phyloP scores from a whole-genome alignment of 1,140 invertebrate species.

The Pemphigus obesinymphae region DNA sequence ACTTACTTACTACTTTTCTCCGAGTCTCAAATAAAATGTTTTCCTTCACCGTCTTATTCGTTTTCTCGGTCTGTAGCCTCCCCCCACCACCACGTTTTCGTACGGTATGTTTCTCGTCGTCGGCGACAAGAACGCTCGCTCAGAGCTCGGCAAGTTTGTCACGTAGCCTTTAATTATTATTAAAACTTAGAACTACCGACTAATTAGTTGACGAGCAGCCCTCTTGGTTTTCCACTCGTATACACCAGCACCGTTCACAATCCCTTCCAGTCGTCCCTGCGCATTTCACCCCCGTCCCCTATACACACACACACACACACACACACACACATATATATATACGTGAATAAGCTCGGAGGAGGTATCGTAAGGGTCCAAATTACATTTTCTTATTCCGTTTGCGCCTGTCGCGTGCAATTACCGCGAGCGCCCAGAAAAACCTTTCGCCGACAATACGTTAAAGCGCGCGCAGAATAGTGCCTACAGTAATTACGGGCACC shows the following conservation, averaged over 20 bases:
- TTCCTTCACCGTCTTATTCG: too few species aligned
- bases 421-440: background rate
- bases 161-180: slow-evolving; percentile 28
- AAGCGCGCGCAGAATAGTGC: background rate
- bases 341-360: too few species aligned
- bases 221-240: background rate
- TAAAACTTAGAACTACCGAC: slow-evolving; percentile 21
- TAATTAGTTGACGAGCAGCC: background rate
- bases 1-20: too few species aligned
- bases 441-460: background rate
- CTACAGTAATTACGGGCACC: slow-evolving; percentile 28
- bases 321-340: too few species aligned
- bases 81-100: too few species aligned
- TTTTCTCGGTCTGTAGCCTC: too few species aligned
- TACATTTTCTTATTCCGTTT: slow-evolving; percentile 37
- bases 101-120: background rate
- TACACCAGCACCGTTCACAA: background rate
- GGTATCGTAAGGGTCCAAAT: background rate
- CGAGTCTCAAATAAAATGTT: too few species aligned
- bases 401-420: slow-evolving; percentile 17
- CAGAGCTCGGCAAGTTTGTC: background rate
- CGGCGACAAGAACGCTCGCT: background rate
- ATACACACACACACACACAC: too few species aligned
- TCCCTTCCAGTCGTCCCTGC: background rate
- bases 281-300: background rate